Base-by-base conservation (phyloP, 2,113 vertebrate genomes). In the Tupaia tana region DNA sequence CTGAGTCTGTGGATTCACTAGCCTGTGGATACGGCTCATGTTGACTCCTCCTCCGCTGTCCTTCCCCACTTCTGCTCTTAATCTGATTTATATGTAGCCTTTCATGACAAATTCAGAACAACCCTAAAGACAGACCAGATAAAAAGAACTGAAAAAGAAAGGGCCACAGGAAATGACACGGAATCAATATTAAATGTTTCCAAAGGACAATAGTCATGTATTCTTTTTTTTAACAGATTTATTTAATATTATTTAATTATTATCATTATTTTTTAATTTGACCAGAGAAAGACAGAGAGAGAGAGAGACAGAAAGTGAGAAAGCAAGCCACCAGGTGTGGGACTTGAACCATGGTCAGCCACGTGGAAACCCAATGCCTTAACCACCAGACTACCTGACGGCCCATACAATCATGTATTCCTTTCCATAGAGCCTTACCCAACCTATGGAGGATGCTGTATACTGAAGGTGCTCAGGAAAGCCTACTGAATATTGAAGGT, bases 201-300 rank as follows among this genome's bases (percentile, higher is more conserved):
- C 0, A 0, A 22, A 25, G 0, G 6, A 25, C 29, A 69, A 29
- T 54, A 29, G 12, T 3, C n/a, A 16, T 31, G 7, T n/a, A 19
- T 58, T 82, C 10, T 31, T 82, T 31, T 31, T 43, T 43, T 43
- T 43, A 43, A 43, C 43, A 43, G 43, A 43, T 43, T 43, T 43
- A 43, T 43, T 43, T 43, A 43, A 43, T 43, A 43, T 43, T 43
- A 43, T 43, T 43, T 43, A 43, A 3, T 43, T 43, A 43, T 43
- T 43, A 43, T 43, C 6, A 43, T 43, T 43, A 43, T 43, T 43
- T 43, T 43, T 43, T 43, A 43, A 43, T 43, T 43, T 43, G 43
- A 43, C 43, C 43, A 43, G 43, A 43, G 43, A 43, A 43, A 43
- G 43, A 43, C 43, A 43, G 43, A 43, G 43, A 43, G 43, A 43